A percentile compares a stretch with the other conserved stretches of the same genome.
Evolutionary conservation across 2,113 vertebrate species (phyloP).

Genomic region (Lota lota): DNA sequence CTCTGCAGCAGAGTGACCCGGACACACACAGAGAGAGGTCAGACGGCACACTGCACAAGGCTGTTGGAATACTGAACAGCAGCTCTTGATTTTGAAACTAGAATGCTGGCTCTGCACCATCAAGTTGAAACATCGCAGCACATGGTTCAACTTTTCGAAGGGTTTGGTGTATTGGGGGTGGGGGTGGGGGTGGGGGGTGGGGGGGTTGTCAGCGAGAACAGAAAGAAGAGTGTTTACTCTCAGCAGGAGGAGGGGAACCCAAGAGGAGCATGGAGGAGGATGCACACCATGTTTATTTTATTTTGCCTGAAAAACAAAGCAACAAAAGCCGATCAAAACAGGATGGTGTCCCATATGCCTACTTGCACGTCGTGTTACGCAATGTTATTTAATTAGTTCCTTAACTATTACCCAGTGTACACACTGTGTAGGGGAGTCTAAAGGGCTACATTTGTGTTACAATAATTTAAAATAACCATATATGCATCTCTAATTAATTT

Average conservation of each 20-base stretch:
- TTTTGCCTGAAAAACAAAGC: background rate
- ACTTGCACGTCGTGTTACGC: background rate
- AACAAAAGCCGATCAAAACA: background rate
- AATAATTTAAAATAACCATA: background rate
- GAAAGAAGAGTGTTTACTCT: constrained; percentile 30
- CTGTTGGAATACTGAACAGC: background rate
- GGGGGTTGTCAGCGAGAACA: constrained; percentile 32
- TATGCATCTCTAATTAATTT: background rate
- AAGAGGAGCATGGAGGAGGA: constrained; percentile 74
- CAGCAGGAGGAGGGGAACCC: constrained; percentile 51
- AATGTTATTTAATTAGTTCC: background rate
- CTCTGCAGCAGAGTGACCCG: background rate
- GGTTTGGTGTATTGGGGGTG: too few relatives aligned
- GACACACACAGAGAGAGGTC: background rate
- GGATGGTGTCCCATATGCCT: background rate
- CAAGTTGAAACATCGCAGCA: background rate
- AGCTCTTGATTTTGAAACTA: background rate
- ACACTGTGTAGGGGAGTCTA: too few relatives aligned
- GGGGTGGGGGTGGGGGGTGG: too few relatives aligned
- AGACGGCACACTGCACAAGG: too few relatives aligned
- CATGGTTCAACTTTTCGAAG: background rate
- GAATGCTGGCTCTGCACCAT: background rate
- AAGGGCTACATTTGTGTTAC: too few relatives aligned
- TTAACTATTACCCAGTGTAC: background rate
- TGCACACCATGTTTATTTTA: constrained; percentile 2